Percentiles rank a stretch among this genome's conserved stretches.
These are phyloP conservation scores for Pheosia tremula DNA, from an alignment of 2,888 invertebrate genomes.

Conservation along the genomic window DNA sequence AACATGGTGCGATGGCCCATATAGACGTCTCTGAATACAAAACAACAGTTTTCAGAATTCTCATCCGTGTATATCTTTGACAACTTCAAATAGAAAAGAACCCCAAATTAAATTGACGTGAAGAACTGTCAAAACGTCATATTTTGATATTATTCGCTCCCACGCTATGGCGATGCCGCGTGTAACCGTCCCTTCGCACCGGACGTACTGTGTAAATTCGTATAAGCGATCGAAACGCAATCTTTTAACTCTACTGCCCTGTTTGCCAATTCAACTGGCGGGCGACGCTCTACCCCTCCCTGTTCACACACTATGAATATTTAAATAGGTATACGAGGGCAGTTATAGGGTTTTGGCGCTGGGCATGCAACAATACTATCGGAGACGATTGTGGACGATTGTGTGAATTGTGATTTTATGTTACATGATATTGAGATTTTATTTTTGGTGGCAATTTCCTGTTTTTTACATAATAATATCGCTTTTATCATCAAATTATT, in stretches of 20 bases:
- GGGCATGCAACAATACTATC: neutral
- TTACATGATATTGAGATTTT: neutral
- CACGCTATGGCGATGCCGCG: too few species aligned
- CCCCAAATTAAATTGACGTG: too few species aligned
- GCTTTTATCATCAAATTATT: too few species aligned
- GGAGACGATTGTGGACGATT: neutral
- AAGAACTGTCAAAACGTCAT: too few species aligned
- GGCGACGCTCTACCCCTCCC: constrained; percentile 11
- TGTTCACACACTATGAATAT: constrained; percentile 32
- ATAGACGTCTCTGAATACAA: too few species aligned
- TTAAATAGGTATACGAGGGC: constrained; percentile 21
- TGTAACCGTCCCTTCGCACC: constrained; percentile 16
- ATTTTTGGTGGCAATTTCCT: too few species aligned
- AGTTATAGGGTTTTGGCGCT: neutral
- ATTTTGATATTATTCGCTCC: too few species aligned
- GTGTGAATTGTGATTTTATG: neutral
- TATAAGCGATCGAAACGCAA: constrained; percentile 51
- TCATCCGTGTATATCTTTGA: too few species aligned
- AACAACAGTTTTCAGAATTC: too few species aligned
- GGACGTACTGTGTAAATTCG: constrained; percentile 59
- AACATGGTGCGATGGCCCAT: too few species aligned
- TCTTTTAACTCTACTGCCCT: constrained; percentile 43
- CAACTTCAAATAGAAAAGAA: too few species aligned
- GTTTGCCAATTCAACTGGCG: constrained; percentile 34
- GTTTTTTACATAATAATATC: too few species aligned